Conservation (phyloP, 2,797 vertebrate species). For the Eidolon dupreanum region DNA sequence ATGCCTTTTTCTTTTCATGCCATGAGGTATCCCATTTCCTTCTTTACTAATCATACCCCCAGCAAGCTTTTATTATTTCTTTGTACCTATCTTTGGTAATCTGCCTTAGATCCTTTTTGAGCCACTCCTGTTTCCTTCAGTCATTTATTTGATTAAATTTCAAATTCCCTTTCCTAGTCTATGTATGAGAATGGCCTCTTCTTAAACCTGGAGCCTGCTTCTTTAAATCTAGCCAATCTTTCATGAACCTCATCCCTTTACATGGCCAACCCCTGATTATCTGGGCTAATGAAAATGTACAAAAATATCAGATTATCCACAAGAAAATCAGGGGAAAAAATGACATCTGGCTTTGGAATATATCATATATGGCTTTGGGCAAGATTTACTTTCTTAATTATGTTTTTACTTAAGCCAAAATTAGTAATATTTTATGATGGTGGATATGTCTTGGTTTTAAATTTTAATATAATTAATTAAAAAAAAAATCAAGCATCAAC, state of each 20-base stretch:
- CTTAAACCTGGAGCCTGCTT: not conserved
- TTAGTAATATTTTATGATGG: conserved; percentile 46
- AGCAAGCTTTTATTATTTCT: conserved; percentile 49
- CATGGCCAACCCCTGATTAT: not conserved
- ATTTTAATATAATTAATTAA: not conserved
- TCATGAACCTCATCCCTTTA: not conserved
- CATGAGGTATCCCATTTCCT: conserved; percentile 56
- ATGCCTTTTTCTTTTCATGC: conserved; percentile 14
- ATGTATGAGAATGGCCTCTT: not conserved
- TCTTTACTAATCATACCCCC: conserved; percentile 5
- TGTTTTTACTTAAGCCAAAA: conserved; percentile 53
- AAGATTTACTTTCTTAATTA: conserved; percentile 49
- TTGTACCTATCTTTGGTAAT: conserved; percentile 46
- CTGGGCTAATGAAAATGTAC: conserved; percentile 41
- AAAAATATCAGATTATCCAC: conserved; percentile 37
- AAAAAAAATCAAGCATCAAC: conserved; percentile 36
- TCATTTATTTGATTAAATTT: conserved; percentile 51
- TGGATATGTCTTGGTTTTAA: conserved; percentile 37
- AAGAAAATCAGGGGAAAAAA: not conserved
- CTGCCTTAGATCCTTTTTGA: conserved; percentile 29
- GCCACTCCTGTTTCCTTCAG: not conserved
- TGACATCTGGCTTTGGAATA: conserved; percentile 55
- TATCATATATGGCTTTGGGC: not conserved
- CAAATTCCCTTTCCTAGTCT: not conserved
- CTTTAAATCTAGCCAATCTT: conserved; percentile 10